These are phyloP conservation scores for Agriopis leucophaearia DNA, from an alignment of 2,888 invertebrate genomes.

Conservation along the genomic window DNA sequence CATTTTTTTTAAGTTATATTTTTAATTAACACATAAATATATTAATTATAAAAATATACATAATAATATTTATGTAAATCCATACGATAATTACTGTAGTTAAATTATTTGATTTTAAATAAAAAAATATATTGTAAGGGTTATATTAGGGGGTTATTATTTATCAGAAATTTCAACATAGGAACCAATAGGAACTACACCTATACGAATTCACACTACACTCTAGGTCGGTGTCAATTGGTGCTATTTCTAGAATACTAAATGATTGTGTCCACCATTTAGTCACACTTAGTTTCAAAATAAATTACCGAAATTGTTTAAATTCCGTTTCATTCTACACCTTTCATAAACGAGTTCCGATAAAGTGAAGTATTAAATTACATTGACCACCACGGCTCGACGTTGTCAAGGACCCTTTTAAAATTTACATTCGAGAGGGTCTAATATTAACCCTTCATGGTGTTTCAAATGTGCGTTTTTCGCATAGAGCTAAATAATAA, in stretches of 20 bases:
- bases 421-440: slow-evolving; percentile 64
- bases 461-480: slow-evolving; percentile 18
- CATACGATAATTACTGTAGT: no score
- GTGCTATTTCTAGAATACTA: not conserved
- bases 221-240: not conserved
- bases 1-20: no score
- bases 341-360: slow-evolving; percentile 34
- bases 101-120: no score
- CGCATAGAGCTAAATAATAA: no score
- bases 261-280: not conserved
- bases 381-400: slow-evolving; percentile 73
- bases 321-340: slow-evolving; percentile 9
- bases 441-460: slow-evolving; percentile 47
- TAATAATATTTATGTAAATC: no score
- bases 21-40: no score
- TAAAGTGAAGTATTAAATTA: slow-evolving; percentile 65
- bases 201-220: no score
- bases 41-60: no score
- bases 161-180: not conserved
- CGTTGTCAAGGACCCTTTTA: slow-evolving; percentile 62
- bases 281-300: not conserved
- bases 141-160: no score
- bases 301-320: slow-evolving; percentile 5
- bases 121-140: no score
- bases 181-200: not conserved